Evolutionary conservation across 2,888 invertebrate species (phyloP).

Genomic region (Ellobium chinense): DNA sequence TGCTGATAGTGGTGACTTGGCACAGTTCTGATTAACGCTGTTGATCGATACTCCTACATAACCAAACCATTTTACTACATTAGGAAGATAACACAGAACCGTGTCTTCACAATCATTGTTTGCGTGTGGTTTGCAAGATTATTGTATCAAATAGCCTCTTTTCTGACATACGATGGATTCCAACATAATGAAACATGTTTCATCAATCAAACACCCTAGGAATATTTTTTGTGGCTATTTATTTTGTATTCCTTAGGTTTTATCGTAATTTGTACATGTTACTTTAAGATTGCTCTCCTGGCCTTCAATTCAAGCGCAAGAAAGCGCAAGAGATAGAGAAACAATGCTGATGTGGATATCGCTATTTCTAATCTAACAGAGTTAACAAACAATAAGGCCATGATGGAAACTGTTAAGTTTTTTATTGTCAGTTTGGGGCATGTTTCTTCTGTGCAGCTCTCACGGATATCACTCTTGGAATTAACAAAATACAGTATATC

Average conservation of each 20-base stretch:
- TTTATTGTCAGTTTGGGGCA: conserved; percentile 4
- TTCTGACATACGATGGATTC: not conserved
- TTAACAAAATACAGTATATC: not conserved
- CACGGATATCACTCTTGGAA: not conserved
- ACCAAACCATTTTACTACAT: conserved; percentile 3
- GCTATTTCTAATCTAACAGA: not conserved
- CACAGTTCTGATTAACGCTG: conserved; percentile 10
- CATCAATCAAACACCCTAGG: not conserved
- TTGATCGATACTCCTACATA: conserved; percentile 21
- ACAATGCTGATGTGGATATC: not conserved
- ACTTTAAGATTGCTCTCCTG: conserved; percentile 7
- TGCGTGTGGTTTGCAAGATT: not conserved
- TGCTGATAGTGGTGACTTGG: no score
- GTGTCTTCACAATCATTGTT: not conserved
- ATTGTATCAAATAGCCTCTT: no score
- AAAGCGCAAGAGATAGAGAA: not conserved
- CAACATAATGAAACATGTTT: not conserved
- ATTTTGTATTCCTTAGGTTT: not conserved
- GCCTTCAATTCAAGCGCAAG: not conserved
- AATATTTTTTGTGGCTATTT: not conserved
- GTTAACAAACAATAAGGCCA: not conserved
- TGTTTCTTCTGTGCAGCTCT: not conserved
- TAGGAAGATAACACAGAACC: not conserved
- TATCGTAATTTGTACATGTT: not conserved
- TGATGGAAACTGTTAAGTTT: not conserved